Conservation (phyloP, 1,140 invertebrate species). For the Pseudoatta argentina region DNA sequence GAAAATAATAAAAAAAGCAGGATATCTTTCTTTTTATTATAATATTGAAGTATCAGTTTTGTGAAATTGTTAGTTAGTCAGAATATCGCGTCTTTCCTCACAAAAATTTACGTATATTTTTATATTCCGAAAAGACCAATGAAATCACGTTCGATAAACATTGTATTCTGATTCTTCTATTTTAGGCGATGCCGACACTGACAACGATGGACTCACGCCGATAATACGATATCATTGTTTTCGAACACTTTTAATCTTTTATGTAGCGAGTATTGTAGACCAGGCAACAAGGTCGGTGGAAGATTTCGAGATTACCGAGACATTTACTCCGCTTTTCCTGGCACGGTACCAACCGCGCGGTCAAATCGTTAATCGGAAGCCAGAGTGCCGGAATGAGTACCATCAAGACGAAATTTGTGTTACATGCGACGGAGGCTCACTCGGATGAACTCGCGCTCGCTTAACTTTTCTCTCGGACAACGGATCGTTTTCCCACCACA, state of each 20-base stretch:
- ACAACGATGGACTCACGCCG: slow-evolving; percentile 5
- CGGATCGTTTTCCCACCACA: slow-evolving; percentile 21
- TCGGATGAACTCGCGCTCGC: slow-evolving; percentile 46
- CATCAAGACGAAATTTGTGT: slow-evolving; percentile 59
- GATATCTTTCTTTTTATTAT: background rate
- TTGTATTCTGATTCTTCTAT: background rate
- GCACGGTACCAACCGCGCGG: slow-evolving; percentile 41
- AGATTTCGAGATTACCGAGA: slow-evolving; percentile 45
- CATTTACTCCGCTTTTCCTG: slow-evolving; percentile 51
- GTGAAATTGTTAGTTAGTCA: background rate
- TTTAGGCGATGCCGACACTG: background rate
- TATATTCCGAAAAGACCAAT: background rate
- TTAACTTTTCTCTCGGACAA: slow-evolving; percentile 49
- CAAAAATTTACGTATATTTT: slow-evolving; percentile 2
- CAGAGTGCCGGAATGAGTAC: slow-evolving; percentile 50
- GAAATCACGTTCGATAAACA: background rate
- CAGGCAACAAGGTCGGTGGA: slow-evolving; percentile 23
- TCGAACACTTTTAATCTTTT: slow-evolving; percentile 40
- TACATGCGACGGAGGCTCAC: slow-evolving; percentile 22
- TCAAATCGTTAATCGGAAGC: slow-evolving; percentile 55
- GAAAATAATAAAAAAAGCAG: background rate
- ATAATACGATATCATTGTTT: slow-evolving; percentile 55
- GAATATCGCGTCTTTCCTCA: background rate
- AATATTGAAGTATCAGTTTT: background rate
- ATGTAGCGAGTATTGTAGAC: slow-evolving; percentile 1